Evolutionary conservation across 1,140 invertebrate species (phyloP).

Genomic region (Elymnias hypermnestra): DNA sequence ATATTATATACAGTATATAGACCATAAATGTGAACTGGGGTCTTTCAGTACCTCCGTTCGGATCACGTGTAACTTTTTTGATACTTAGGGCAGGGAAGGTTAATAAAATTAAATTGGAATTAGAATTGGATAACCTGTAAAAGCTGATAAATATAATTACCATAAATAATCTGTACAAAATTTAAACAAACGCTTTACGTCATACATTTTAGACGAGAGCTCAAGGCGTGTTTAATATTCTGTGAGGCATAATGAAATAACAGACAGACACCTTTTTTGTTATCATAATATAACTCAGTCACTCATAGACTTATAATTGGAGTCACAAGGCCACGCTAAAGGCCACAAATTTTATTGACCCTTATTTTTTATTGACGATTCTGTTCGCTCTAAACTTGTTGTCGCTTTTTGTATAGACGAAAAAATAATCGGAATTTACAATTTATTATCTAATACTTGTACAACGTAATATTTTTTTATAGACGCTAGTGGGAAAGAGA

Average conservation of each 20-base stretch:
- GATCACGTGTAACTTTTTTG: too few relatives aligned
- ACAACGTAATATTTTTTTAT: too few relatives aligned
- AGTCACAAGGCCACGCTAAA: conserved; percentile 11
- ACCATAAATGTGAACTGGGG: too few relatives aligned
- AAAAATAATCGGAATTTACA: neutral
- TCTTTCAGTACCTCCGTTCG: too few relatives aligned
- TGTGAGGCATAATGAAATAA: neutral
- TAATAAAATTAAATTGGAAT: too few relatives aligned
- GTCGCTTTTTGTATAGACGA: neutral
- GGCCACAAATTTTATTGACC: conserved; percentile 10
- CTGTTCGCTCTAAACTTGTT: neutral
- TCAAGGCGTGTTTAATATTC: conserved; percentile 7
- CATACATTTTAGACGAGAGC: neutral
- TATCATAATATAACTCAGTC: neutral
- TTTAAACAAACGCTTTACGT: neutral
- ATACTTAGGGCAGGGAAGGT: too few relatives aligned
- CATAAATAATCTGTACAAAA: too few relatives aligned
- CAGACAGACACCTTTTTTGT: conserved; percentile 12
- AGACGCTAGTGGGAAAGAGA: too few relatives aligned
- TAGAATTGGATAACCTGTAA: too few relatives aligned
- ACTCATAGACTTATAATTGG: conserved; percentile 8
- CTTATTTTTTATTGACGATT: neutral
- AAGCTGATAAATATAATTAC: too few relatives aligned
- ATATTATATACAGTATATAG: too few relatives aligned
- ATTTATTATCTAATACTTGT: too few relatives aligned